Conservation (phyloP, 2,797 vertebrate genomes). For the Phrynocephalus guinanensis region DNA sequence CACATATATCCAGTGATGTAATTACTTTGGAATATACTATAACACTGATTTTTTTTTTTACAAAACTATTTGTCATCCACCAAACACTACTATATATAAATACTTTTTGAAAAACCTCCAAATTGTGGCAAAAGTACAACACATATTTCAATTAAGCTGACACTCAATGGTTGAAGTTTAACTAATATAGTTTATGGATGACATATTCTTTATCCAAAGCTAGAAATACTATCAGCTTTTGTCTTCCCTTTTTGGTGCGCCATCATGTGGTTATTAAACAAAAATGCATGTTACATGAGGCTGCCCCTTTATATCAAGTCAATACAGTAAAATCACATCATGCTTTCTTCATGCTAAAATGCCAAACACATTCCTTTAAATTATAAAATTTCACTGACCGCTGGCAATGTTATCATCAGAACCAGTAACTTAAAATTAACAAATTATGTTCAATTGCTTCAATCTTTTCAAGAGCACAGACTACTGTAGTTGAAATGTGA, state of each 20-base stretch:
- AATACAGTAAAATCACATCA: neutral
- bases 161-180: slow-evolving; percentile 40
- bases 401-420: neutral
- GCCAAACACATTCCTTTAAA: neutral
- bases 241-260: slow-evolving; percentile 19
- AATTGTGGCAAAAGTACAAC: neutral
- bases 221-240: neutral
- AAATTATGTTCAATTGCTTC: neutral
- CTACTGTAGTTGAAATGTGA: neutral
- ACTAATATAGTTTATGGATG: neutral
- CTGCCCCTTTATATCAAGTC: neutral
- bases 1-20: neutral
- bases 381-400: neutral
- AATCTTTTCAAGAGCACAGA: neutral
- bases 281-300: slow-evolving; percentile 11
- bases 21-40: neutral
- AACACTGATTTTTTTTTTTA: neutral
- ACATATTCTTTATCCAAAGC: neutral
- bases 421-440: neutral
- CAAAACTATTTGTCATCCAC: neutral
- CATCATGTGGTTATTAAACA: slow-evolving; percentile 38
- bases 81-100: neutral
- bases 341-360: neutral
- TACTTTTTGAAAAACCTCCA: neutral
- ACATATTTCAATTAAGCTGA: neutral